phyloP scores from a whole-genome alignment of 2,797 vertebrate species.

The Syngnathus acus region DNA sequence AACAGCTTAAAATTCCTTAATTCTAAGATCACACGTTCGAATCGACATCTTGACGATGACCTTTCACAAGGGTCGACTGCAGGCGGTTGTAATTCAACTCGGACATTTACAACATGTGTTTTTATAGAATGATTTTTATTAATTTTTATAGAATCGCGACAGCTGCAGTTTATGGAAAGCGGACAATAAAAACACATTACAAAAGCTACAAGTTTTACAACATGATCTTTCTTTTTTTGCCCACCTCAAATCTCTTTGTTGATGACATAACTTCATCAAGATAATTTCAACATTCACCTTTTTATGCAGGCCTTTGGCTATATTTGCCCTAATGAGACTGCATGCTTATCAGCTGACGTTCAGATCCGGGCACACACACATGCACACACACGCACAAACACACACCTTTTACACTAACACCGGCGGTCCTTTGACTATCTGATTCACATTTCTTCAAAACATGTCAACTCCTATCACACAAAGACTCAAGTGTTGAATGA shows the following conservation, averaged over 20 bases:
- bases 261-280: constrained; percentile 23
- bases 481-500: constrained; percentile 36
- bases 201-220: constrained; percentile 30
- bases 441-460: constrained; percentile 46
- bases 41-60: constrained; percentile 45
- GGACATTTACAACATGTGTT: constrained; percentile 31
- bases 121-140: constrained; percentile 19
- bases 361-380: not conserved
- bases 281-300: constrained; percentile 29
- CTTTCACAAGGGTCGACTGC: constrained; percentile 29
- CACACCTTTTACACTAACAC: constrained; percentile 35
- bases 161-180: constrained; percentile 37
- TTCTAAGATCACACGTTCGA: constrained; percentile 43
- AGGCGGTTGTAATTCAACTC: constrained; percentile 33
- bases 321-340: constrained; percentile 37
- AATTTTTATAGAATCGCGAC: constrained; percentile 25
- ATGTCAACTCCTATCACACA: constrained; percentile 45
- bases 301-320: constrained; percentile 32
- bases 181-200: constrained; percentile 39
- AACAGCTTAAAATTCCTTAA: constrained; percentile 49
- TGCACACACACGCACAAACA: no score
- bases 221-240: constrained; percentile 30
- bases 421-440: constrained; percentile 34
- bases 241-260: constrained; percentile 12
- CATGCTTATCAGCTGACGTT: constrained; percentile 56